A percentile compares a stretch with the other conserved stretches of the same genome.
Conservation (phyloP, 2,888 invertebrate genomes). For the Macrosiphum euphorbiae region DNA sequence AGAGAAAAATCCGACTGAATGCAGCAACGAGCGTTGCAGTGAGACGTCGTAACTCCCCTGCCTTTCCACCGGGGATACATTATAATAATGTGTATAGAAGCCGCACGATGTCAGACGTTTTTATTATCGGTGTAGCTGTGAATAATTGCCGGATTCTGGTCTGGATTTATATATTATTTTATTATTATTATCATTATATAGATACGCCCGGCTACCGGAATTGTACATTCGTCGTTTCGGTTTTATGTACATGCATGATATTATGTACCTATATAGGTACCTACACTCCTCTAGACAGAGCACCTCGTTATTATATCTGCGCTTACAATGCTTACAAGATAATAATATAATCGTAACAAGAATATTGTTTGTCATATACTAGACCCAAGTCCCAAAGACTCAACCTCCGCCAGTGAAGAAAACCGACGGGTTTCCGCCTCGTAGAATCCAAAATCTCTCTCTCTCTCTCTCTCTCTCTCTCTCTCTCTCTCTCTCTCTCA, state of each 20-base stretch:
- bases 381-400: not conserved
- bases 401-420: not conserved
- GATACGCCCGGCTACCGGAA: conserved; percentile 21
- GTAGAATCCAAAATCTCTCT: not conserved
- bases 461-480: not conserved
- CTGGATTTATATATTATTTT: conserved; percentile 14
- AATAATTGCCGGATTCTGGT: conserved; percentile 51
- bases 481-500: not conserved
- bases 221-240: conserved; percentile 35
- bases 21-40: not conserved
- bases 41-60: not conserved
- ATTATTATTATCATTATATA: not conserved
- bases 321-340: conserved; percentile 3
- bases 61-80: not conserved
- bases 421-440: not conserved
- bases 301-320: conserved; percentile 9
- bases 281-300: not conserved
- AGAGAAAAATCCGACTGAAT: not conserved
- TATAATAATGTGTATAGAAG: not conserved
- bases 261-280: not conserved
- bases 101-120: conserved; percentile 14
- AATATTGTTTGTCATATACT: not conserved
- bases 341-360: not conserved
- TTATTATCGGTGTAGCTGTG: conserved; percentile 29
- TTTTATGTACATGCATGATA: not conserved